These are phyloP conservation scores for Dichetophora obliterata DNA, from an alignment of 2,888 invertebrate species.

Conservation along the genomic window DNA sequence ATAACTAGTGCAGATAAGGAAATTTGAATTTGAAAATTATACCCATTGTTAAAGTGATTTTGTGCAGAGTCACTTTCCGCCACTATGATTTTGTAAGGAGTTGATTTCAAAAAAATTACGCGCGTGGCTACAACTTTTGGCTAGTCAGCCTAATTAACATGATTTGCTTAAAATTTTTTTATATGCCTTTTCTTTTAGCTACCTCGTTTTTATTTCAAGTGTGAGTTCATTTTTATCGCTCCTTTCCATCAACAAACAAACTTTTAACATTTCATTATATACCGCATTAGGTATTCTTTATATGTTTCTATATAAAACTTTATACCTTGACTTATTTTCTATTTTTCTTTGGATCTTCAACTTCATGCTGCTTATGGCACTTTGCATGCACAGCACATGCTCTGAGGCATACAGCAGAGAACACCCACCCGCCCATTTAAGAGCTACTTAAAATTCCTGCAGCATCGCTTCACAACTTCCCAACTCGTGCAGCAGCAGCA, in stretches of 20 bases:
- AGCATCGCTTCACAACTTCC: slow-evolving; percentile 66
- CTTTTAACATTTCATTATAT: not conserved
- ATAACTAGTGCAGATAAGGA: slow-evolving; percentile 63
- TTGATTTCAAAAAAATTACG: not conserved
- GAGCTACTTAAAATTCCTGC: slow-evolving; percentile 65
- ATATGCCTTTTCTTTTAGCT: not conserved
- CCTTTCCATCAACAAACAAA: too few relatives aligned
- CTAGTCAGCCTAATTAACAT: slow-evolving; percentile 18
- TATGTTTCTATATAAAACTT: too few relatives aligned
- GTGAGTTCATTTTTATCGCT: not conserved
- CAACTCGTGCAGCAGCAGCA: slow-evolving; percentile 33
- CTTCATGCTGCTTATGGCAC: not conserved
- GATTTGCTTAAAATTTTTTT: not conserved
- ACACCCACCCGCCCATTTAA: not conserved
- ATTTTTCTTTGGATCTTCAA: not conserved
- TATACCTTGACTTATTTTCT: too few relatives aligned
- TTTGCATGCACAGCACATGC: not conserved
- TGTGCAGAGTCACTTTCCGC: slow-evolving; percentile 28
- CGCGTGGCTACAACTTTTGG: not conserved
- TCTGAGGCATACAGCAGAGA: not conserved
- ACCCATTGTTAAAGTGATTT: slow-evolving; percentile 42
- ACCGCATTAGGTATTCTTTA: not conserved
- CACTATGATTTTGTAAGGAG: not conserved
- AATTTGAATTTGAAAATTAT: not conserved
- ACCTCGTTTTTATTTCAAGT: not conserved